Base-by-base conservation (phyloP, 2,888 invertebrate species). In the Lasioglossum leucozonium region DNA sequence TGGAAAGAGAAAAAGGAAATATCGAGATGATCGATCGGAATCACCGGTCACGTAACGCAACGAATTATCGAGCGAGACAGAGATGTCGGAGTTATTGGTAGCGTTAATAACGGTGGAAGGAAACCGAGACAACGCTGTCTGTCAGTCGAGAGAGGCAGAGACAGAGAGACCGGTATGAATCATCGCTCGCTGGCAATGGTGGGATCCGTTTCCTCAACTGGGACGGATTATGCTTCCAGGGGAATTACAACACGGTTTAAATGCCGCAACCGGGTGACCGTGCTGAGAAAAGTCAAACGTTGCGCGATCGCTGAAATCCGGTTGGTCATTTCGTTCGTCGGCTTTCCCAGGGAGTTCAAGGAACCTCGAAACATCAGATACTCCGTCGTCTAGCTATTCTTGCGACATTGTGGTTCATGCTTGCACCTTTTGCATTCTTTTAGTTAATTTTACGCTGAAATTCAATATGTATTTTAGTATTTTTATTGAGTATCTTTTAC, bases 141-240 rank as follows among this genome's bases (percentile, higher is more conserved):
- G 86, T 89, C 85, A 83, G 82, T 76, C 81, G 81, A 62, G 34
- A 72, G 62, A n/a, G n/a, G n/a, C n/a, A n/a, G n/a, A n/a, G 34
- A 34, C 79, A 62, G 34, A 72, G 65, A 72, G 55, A 42, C 58
- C 26, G 69, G 84, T 26, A 82, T 91, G 91, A 91, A 89, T 91
- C 91, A 91, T 91, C 87, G 81, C 62, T 81, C 79, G 69, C 75
- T 77, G 79, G 90, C 80, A 87, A 91, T 88, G 91, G 88, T 87
- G 84, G 83, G 86, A 89, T 88, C 80, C 89, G 85, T 86, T 90
- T 89, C 88, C 83, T 89, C 82, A 73, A 83, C 77, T 82, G 74
- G 85, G 79, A 86, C 82, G 74, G 78, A 84, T 87, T 88, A 87
- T 84, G 79, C 81, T 87, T 79, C 79, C 79, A 88, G 84, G 82